Conservation (phyloP, 1,140 invertebrate genomes). For the Ruditapes philippinarum region DNA sequence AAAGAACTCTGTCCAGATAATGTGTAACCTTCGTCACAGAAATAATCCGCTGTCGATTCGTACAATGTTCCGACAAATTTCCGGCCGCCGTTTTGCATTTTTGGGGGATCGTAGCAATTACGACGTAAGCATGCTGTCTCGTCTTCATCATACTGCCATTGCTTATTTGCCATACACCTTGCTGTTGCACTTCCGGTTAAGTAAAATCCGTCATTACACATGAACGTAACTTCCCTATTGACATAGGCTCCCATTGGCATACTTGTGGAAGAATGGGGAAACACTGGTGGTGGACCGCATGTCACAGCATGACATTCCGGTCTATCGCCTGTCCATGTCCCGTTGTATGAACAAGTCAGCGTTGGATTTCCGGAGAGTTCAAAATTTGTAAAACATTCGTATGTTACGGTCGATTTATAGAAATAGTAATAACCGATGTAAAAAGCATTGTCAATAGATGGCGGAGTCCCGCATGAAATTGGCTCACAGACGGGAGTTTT, state of each 20-base stretch:
- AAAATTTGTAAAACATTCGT: constrained; percentile 88
- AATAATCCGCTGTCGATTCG: constrained; percentile 84
- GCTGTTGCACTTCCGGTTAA: constrained; percentile 58
- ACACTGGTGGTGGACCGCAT: constrained; percentile 73
- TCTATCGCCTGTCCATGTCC: constrained; percentile 74
- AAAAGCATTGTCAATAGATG: constrained; percentile 57
- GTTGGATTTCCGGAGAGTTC: constrained; percentile 75
- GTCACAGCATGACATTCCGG: constrained; percentile 74
- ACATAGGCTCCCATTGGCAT: constrained; percentile 44
- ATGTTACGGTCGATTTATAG: constrained; percentile 69
- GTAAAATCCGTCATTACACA: constrained; percentile 85
- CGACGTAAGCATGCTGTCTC: constrained; percentile 89
- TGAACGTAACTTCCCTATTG: constrained; percentile 87
- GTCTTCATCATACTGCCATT: constrained; percentile 70
- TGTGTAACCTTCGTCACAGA: constrained; percentile 76
- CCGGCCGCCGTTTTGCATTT: constrained; percentile 91
- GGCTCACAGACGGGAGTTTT: constrained; percentile 84
- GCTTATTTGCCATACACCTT: constrained; percentile 84
- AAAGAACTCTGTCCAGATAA: constrained; percentile 60
- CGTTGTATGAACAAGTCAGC: constrained; percentile 81
- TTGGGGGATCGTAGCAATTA: constrained; percentile 94
- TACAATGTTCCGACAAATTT: constrained; percentile 92
- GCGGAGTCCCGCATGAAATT: constrained; percentile 71
- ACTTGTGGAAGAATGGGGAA: constrained; percentile 75
- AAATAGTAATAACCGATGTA: constrained; percentile 57